Evolutionary conservation across 2,113 vertebrate species (phyloP), one percentile per base, ranked within the genome.

Genomic region (Alligator sinensis): DNA sequence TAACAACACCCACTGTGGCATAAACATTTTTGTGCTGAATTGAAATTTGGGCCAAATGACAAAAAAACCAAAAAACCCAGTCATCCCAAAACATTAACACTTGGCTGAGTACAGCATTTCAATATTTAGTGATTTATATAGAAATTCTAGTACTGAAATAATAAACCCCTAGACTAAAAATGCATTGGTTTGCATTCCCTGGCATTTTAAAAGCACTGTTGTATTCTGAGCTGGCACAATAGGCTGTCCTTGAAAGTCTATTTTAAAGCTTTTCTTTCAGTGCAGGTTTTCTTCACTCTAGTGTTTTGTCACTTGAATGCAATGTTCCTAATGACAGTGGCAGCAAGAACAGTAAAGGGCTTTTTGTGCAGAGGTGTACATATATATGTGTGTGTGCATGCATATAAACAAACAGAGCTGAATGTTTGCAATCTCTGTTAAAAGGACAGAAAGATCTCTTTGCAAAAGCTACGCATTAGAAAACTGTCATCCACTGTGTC

Each of bases 141-240:
- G 80, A 74, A 89, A 93, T 80, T 78, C 88, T 84, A 93, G 28
- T 6, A 30, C 9, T 9, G 34, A 34, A 90, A 76, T 79, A 84
- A 95, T 90, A 87, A 93, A 93, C 77, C 80, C 79, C 92, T 78
- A 12, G 6, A 24, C 82, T 92, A 90, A 79, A 95, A 87, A 89
- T 83, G 93, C 38, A 85, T 12, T 87, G 77, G 63, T 15, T 86
- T 87, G 75, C 17, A 89, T 83, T 62, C 57, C 80, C 66, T 93
- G 90, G 82, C 55, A 87, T 91, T 86, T 88, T 86, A 85, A 93
- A 95, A 95, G 55, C 16, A 84, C 72, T n/a, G 27, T 66, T 91
- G 90, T 92, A 47, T 91, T 94, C 83, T 79, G 68, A 95, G 75
- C 22, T 88, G 78, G 63, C 96, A 96, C 91, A 96, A 94, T 95